Base-by-base conservation (phyloP, 2,888 invertebrate genomes). In the Girardia tigrina region DNA sequence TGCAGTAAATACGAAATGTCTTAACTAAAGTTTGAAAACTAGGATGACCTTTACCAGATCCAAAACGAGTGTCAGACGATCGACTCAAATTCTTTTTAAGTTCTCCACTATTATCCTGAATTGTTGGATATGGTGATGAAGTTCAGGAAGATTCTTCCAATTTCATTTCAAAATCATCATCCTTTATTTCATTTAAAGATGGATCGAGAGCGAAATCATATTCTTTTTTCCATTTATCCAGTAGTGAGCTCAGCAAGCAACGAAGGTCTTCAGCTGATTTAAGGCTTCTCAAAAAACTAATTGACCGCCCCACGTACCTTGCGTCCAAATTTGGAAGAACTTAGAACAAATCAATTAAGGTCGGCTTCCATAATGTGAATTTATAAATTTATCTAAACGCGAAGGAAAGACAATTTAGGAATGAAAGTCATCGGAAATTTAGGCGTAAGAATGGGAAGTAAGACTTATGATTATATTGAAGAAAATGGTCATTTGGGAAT, bases 161-260 rank as follows among this genome's bases (percentile, higher is more conserved):
- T 20, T 56, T 23, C 56, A 56, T 56, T 56, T 56, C 56, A 56
- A 56, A 56, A 56, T 56, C 56, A 6, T 56, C 56, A n/a, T 56
- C 56, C 23, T 56, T 56, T 20, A 4, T 56, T 12, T 23, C 56
- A 56, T 20, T 56, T 16, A 36, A 12, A 4, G n/a, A 12, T 2
- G 56, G n/a, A n/a, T 56, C 56, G n/a, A 56, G 4, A 56, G 56
- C n/a, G 23, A 56, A 56, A 56, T 56, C 56, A 56, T 20, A 23
- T 4, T 23, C 56, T 56, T 56, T 56, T 56, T 56, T 56, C n/a
- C 56, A 56, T 56, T 56, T 56, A 56, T 56, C 56, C 56, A 56
- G n/a, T 8, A 56, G n/a, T 20, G 56, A 56, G 23, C 56, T 56
- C 23, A 56, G 23, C 23, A 56, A 23, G n/a, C 6, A 56, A 56